Evolutionary conservation across 2,113 vertebrate species (phyloP).

Genomic region (Hippocampus comes): DNA sequence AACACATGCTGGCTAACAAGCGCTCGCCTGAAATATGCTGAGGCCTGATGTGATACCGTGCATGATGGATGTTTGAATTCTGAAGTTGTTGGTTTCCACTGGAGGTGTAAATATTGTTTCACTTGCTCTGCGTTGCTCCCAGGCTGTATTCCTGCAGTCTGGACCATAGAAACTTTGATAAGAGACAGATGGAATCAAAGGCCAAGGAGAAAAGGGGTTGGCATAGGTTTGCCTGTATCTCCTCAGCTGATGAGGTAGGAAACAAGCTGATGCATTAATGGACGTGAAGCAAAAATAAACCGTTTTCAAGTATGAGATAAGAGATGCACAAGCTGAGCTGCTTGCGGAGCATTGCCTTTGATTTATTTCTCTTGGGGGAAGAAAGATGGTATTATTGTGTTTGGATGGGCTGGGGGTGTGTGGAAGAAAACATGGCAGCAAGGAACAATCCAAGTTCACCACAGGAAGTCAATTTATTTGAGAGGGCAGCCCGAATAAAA

Average conservation of each 20-base stretch:
- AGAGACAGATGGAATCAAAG: conserved; percentile 14
- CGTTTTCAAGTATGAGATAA: conserved; percentile 61
- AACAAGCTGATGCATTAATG: conserved; percentile 66
- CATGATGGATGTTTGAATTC: neutral
- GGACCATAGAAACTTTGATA: conserved; percentile 41
- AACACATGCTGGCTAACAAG: neutral
- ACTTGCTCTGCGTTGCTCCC: conserved; percentile 56
- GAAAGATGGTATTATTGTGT: conserved; percentile 54
- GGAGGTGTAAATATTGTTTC: conserved; percentile 51
- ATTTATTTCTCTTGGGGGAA: conserved; percentile 68
- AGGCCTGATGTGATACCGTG: neutral
- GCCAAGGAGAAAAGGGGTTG: neutral
- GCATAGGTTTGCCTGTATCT: conserved; percentile 20
- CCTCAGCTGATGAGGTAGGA: conserved; percentile 56
- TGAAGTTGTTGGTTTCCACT: conserved; percentile 3
- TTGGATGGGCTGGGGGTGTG: conserved; percentile 10
- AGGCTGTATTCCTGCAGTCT: conserved; percentile 50
- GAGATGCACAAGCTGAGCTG: conserved; percentile 58
- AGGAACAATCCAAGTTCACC: conserved; percentile 66
- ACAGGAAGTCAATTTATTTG: conserved; percentile 75
- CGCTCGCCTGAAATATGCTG: neutral
- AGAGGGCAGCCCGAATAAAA: conserved; percentile 70
- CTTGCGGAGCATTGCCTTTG: conserved; percentile 62
- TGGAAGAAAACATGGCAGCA: conserved; percentile 45
- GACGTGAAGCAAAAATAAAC: conserved; percentile 73